Evolutionary conservation across 2,797 vertebrate genomes (phyloP), one percentile per base, ranked within the genome.

Genomic region (Sebastes baramenuke): DNA sequence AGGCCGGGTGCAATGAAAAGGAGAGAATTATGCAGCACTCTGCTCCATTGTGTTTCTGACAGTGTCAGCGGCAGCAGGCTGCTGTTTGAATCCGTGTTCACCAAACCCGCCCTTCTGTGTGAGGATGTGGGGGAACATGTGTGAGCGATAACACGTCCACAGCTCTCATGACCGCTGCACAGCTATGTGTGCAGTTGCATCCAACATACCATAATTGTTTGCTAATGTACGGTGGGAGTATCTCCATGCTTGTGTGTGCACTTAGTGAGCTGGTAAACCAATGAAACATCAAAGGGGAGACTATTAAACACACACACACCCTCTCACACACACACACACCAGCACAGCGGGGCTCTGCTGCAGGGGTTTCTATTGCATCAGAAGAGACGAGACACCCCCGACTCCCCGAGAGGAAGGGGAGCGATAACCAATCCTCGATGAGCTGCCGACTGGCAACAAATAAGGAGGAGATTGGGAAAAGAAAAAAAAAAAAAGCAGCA

Each of bases 331-430:
- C 84, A 42, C 65, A 56, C 75, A 75, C 77, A 70, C 58, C 69
- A 67, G 70, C 75, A 66, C 52, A 77, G 67, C 62, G 9, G 49
- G 42, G 80, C 81, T 46, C 74, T 82, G 88, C 93, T 94, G 91
- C 88, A 86, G 88, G 91, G 89, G 79, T 81, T 91, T 92, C 83
- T 86, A 60, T 89, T 88, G 90, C 91, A 92, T 93, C 90, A 91
- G 88, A 90, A 62, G 83, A 89, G 85, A 81, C 56, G 58, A 90
- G 85, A 82, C 80, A 83, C 84, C 80, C 77, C 83, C 9, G 32
- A 76, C 77, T 87, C 85, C 83, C 85, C 11, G 65, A 76, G 84
- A 89, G 83, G 85, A 90, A 82, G 77, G 34, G 52, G 62, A 67
- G 81, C 9, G 55, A 82, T 87, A 89, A 89, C 87, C 92, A 92